Base-by-base conservation (phyloP, 92 coral and sea anemone species). In the Paragorgia papillata region DNA sequence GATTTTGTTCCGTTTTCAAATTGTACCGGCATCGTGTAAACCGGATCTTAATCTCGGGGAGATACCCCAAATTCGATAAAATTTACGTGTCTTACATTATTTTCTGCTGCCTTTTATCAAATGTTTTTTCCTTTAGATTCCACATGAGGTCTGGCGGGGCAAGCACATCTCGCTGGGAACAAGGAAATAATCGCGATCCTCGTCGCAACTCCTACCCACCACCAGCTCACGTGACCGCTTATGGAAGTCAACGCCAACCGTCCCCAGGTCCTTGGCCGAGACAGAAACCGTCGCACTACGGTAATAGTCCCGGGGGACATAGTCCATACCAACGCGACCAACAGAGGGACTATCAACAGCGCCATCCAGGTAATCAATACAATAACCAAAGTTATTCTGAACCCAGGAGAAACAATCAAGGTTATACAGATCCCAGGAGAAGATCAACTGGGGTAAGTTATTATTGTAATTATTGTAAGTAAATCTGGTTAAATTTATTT, bases 151-250 rank as follows among this genome's bases (percentile, higher is more conserved):
- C 53, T 75, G 86, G 59, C 50, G 64, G 78, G 4, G 75, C 59
- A 9, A 69, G 20, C 30, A 22, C 37, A 14, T 69, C 76, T 25
- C 43, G 76, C 30, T 46, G 59, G 60, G 62, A 69, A 15, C 22
- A 59, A n/a, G 43, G 61, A 15, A 49, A 69, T 57, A 39, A 69
- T 24, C 62, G 62, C 15, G 87, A 88, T 78, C 81, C 74, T 68
- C 89, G 91, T 43, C 91, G 97, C 22, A 92, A 82, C 29, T 86
- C 92, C 8, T 89, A 91, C 66, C 94, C 93, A 28, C 88, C 78
- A 14, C 78, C 78, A 28, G 31, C 78, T 0, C 29, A 51, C 51
- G 78, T 71, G 31, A 71, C 62, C 29, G 63, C 78, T 32, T 71
- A 71, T 34, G 78, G 78, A 22, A 15, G 34, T 8, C 54, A 32